Percentiles rank a stretch among this genome's conserved stretches.
Conservation (phyloP, 1,140 invertebrate genomes). For the Pantala flavescens region DNA sequence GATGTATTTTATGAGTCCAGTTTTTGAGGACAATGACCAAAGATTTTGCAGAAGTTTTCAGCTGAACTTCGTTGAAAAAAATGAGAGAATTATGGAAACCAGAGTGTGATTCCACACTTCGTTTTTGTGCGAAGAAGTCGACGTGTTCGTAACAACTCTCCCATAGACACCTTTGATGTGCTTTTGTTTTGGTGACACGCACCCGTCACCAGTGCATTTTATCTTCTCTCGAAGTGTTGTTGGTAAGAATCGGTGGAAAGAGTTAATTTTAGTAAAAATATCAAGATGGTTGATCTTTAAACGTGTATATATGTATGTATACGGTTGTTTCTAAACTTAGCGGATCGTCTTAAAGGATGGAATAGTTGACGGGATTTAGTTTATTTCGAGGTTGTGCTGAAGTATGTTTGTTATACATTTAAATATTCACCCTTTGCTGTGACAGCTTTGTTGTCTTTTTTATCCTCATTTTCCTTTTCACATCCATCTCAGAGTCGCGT, state of each 20-base stretch:
- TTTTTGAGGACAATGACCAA: too few species aligned
- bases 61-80: too few species aligned
- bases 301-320: background rate
- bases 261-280: background rate
- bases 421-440: background rate
- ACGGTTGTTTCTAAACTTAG: background rate
- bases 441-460: background rate
- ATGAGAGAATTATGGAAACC: too few species aligned
- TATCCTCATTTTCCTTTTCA: background rate
- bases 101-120: too few species aligned
- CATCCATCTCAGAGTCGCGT: background rate
- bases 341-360: background rate
- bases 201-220: background rate
- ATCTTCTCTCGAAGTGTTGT: background rate
- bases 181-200: background rate
- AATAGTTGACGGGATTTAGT: background rate
- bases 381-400: background rate
- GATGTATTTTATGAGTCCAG: too few species aligned
- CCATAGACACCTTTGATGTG: background rate
- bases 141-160: background rate
- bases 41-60: too few species aligned
- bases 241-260: background rate
- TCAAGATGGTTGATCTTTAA: slow-evolving; percentile 1
- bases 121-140: background rate
- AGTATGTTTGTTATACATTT: background rate